Conservation (phyloP, 2,797 vertebrate genomes). For the Spinus pinus region DNA sequence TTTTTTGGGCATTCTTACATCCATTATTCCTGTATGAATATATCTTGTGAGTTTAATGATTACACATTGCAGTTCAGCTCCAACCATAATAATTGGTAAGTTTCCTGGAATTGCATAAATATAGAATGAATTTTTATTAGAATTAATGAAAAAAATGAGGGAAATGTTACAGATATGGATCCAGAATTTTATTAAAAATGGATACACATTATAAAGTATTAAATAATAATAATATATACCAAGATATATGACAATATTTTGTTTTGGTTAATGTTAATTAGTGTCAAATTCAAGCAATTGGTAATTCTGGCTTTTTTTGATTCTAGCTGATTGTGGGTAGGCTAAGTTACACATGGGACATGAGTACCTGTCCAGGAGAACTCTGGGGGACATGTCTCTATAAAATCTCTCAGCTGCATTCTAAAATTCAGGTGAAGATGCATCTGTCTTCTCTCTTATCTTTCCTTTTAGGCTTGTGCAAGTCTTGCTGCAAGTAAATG, state of each 20-base stretch:
- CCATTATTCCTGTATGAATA: neutral
- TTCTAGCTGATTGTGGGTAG: neutral
- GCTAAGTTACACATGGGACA: neutral
- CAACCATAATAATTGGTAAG: neutral
- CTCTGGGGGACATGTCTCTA: neutral
- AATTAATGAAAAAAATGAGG: neutral
- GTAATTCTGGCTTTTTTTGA: neutral
- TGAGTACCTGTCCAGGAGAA: neutral
- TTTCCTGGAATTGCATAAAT: neutral
- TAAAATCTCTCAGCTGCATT: neutral
- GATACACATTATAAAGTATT: neutral
- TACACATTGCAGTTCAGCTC: neutral
- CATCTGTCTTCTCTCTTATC: neutral
- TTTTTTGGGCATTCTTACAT: neutral
- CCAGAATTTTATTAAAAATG: neutral
- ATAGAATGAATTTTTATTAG: neutral
- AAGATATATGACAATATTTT: neutral
- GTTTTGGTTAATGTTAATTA: neutral
- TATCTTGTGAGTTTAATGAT: neutral
- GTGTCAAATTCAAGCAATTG: neutral
- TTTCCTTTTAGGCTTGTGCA: neutral
- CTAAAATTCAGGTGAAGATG: neutral
- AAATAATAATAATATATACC: neutral
- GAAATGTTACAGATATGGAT: neutral
- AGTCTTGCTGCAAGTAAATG: neutral